Conservation (phyloP, 53 echinoderm and acorn worm genomes). For the Actinopyga echinites region DNA sequence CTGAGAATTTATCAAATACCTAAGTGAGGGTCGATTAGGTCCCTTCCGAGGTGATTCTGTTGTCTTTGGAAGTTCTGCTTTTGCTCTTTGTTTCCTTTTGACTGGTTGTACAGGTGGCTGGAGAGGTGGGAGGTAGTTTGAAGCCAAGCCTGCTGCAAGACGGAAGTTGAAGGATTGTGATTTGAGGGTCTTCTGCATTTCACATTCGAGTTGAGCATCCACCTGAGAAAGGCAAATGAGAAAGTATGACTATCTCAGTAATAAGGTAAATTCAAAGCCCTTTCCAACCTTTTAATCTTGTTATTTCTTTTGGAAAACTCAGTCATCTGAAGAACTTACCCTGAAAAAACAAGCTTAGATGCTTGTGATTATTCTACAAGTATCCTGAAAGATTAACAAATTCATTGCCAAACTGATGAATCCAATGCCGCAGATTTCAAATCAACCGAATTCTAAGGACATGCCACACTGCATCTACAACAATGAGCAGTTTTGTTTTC, state of each 20-base stretch:
- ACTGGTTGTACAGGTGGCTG: conserved; percentile 71
- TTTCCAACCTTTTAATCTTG: too few relatives aligned
- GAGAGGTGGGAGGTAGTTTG: conserved; percentile 92
- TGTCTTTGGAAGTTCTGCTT: conserved; percentile 83
- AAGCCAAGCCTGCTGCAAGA: conserved; percentile 86
- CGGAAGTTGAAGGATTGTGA: conserved; percentile 63
- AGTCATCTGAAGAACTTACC: too few relatives aligned
- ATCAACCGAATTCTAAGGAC: too few relatives aligned
- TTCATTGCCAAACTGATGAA: too few relatives aligned
- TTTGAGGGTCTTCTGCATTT: conserved; percentile 69
- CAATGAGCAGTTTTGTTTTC: too few relatives aligned
- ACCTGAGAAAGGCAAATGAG: conserved; percentile 51
- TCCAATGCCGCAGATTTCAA: too few relatives aligned
- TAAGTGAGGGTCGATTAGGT: conserved; percentile 79
- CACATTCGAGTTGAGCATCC: conserved; percentile 89
- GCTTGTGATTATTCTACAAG: too few relatives aligned
- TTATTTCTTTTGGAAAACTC: too few relatives aligned
- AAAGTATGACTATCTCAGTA: neutral
- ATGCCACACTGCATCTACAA: too few relatives aligned
- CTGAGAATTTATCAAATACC: conserved; percentile 32
- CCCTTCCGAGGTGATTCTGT: conserved; percentile 64
- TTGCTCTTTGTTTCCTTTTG: conserved; percentile 60
- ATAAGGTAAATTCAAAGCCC: too few relatives aligned
- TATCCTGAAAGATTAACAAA: too few relatives aligned
- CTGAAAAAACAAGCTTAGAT: too few relatives aligned